Evolutionary conservation across 2,888 invertebrate genomes (phyloP), one percentile per base, ranked within the genome.

Genomic region (Brenthis hecate): DNA sequence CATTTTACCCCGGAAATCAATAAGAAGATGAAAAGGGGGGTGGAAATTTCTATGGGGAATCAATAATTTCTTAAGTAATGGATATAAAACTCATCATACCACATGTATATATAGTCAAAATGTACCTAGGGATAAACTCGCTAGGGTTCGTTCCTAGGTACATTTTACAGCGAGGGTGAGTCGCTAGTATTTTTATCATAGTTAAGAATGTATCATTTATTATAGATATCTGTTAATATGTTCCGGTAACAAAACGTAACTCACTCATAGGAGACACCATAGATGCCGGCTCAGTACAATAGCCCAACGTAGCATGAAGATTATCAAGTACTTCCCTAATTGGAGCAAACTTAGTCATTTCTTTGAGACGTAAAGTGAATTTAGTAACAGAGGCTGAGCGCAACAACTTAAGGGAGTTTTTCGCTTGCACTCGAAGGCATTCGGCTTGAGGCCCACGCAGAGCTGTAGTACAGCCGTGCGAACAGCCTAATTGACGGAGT

Each of bases 271-370:
- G 98, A 36, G 98, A 98, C 23, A 98, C 93, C 77, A 97, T 91
- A 11, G 96, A 95, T 73, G 96, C 95, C 13, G 98, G 98, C 86
- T 99, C 99, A 51, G 97, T 95, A 68, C 99, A 99, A 87, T 98
- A 99, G 6, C 99, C 99, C 63, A 99, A 95, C 77, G 98, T 97
- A 0, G 99, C 96, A 85, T 99, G 99, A 72, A 99, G 95, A 81
- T 99, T 97, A 81, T 99, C 99, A 66, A 99, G 90, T 11, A 98
- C 94, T 73, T 98, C 98, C 19, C 95, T 93, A 47, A 99, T 93
- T 0, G 97, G 95, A 43, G 96, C 95, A 2, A 94, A 94, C 74
- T 95, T 95, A 0, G 98, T 95, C 93, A 98, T 96, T 73, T 96
- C 95, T 69, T 95, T 93, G 43, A 95, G 80, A n/a, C 94, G 92